These are phyloP conservation scores for Drosophila seguyi DNA, from an alignment of 1,140 invertebrate genomes.

Conservation along the genomic window DNA sequence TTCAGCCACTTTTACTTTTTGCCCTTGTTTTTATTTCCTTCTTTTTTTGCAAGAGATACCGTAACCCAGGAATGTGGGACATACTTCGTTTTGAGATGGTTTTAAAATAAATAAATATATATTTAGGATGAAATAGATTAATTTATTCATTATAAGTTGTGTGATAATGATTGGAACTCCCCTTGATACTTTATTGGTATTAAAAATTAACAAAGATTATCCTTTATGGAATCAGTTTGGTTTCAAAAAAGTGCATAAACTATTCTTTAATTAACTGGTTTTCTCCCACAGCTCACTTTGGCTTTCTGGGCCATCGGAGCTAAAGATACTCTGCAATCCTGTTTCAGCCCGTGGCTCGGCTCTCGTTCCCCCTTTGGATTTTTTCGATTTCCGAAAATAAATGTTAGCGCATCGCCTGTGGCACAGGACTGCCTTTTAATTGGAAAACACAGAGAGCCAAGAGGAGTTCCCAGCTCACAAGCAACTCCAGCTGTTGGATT, in stretches of 20 bases:
- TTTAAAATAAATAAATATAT: no score
- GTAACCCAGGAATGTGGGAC: not conserved
- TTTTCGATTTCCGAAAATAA: conserved; percentile 84
- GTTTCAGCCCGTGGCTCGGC: conserved; percentile 2
- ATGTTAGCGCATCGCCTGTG: conserved; percentile 50
- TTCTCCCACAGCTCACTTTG: conserved; percentile 54
- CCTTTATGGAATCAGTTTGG: not conserved
- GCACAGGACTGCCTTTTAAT: conserved; percentile 78
- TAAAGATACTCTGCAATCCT: not conserved
- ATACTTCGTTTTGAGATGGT: not conserved
- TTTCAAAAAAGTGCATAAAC: conserved; percentile 18
- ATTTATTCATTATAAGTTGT: no score
- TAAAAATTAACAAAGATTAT: not conserved
- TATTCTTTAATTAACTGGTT: conserved; percentile 5
- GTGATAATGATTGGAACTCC: no score
- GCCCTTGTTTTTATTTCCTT: not conserved
- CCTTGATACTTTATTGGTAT: not conserved
- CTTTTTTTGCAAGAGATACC: not conserved
- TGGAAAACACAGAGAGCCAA: conserved; percentile 56
- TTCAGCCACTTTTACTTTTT: conserved; percentile 71
- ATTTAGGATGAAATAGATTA: no score
- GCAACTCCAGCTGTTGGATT: conserved; percentile 48
- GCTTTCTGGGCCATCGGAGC: conserved; percentile 33
- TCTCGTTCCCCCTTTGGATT: conserved; percentile 22
- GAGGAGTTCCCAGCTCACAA: conserved; percentile 24